Evolutionary conservation across 1,140 invertebrate genomes (phyloP).

Genomic region (Heliconius hewitsoni): DNA sequence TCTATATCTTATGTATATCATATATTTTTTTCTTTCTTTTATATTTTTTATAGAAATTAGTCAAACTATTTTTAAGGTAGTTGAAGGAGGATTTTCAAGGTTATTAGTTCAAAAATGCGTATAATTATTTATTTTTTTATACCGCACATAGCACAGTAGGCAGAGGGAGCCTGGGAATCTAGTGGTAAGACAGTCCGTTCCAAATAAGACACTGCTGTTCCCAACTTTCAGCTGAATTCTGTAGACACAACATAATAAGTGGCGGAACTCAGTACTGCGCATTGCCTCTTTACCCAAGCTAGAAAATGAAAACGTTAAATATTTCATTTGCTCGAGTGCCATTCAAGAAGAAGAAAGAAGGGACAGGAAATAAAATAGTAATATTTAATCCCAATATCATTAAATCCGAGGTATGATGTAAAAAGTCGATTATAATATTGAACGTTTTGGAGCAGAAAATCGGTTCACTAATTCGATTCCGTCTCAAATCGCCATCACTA

Average conservation of each 20-base stretch:
- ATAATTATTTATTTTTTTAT: no score
- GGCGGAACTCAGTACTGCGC: neutral
- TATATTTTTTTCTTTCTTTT: neutral
- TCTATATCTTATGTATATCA: neutral
- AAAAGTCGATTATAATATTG: neutral
- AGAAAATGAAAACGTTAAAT: neutral
- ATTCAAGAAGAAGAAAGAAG: neutral
- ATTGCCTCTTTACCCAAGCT: neutral
- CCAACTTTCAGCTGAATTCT: neutral
- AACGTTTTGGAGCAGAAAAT: conserved; percentile 1
- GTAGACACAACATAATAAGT: neutral
- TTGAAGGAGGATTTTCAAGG: no score
- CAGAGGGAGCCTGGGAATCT: neutral
- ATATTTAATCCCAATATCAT: neutral
- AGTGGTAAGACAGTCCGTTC: neutral
- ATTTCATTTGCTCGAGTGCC: neutral
- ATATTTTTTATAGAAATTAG: neutral
- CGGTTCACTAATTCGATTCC: conserved; percentile 2
- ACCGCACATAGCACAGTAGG: neutral
- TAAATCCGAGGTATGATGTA: neutral
- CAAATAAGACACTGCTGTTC: no score
- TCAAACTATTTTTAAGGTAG: no score
- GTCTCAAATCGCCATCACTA: neutral
- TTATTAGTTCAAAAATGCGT: no score
- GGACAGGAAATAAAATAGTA: neutral